Conservation (phyloP, 1,140 invertebrate species). For the Adoxophyes honmai region DNA sequence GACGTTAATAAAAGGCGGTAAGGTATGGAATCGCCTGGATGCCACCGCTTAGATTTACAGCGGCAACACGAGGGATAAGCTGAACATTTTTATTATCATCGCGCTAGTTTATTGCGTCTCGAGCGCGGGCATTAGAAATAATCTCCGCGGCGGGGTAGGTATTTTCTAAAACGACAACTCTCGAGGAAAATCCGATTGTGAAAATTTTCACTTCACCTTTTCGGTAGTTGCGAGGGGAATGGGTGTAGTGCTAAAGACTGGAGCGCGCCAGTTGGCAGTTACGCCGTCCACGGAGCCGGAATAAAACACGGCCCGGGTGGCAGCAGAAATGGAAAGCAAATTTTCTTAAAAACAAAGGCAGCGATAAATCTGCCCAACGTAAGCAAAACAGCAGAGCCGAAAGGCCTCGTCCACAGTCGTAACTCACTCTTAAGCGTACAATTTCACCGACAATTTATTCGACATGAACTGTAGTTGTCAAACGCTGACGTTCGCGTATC, state of each 20-base stretch:
- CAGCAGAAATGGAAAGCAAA: conserved; percentile 21
- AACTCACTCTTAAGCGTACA: conserved; percentile 65
- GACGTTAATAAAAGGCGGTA: conserved; percentile 60
- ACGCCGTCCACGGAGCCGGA: background rate
- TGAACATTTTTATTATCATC: conserved; percentile 69
- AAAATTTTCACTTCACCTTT: conserved; percentile 23
- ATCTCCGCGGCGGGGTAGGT: conserved; percentile 44
- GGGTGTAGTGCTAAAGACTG: conserved; percentile 1
- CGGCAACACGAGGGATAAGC: conserved; percentile 54
- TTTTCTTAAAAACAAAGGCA: conserved; percentile 48
- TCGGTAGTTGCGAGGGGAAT: conserved; percentile 5
- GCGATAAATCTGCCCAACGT: conserved; percentile 57
- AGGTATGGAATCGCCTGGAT: conserved; percentile 50
- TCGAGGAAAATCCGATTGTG: conserved; percentile 3
- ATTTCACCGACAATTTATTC: conserved; percentile 71
- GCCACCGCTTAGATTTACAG: conserved; percentile 49
- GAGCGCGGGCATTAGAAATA: conserved; percentile 62
- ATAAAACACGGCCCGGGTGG: background rate
- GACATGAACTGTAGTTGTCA: conserved; percentile 71
- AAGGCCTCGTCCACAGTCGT: conserved; percentile 55
- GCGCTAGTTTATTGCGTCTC: conserved; percentile 63
- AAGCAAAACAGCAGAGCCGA: conserved; percentile 50
- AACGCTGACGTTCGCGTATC: conserved; percentile 71
- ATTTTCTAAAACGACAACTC: conserved; percentile 26
- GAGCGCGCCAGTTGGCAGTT: conserved; percentile 4